Conservation (phyloP, 1,140 invertebrate species). For the Saxidomus purpurata region DNA sequence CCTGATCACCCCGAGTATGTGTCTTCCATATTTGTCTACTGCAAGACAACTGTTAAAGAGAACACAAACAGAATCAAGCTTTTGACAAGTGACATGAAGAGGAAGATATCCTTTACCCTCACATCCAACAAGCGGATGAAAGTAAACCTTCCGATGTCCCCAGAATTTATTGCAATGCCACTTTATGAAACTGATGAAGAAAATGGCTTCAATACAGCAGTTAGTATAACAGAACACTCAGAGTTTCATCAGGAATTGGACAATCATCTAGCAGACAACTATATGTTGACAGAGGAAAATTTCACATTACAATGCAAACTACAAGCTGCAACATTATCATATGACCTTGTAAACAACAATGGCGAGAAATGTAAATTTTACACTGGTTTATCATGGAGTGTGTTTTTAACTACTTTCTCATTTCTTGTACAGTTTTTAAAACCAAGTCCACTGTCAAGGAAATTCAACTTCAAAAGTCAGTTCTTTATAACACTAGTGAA, state of each 20-base stretch:
- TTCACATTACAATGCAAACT: neutral
- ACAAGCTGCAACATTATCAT: neutral
- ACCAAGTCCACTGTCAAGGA: neutral
- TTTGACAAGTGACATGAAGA: no score
- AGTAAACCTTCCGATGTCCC: no score
- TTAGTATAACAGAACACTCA: neutral
- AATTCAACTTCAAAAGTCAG: slow-evolving; percentile 9
- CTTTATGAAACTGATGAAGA: no score
- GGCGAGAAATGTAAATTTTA: slow-evolving; percentile 14
- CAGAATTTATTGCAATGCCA: no score
- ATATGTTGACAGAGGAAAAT: neutral
- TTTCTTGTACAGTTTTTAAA: neutral
- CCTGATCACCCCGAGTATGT: no score
- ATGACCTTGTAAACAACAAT: neutral
- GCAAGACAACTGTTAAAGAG: no score
- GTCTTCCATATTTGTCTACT: no score
- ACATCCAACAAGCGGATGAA: no score
- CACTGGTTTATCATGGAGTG: slow-evolving; percentile 3
- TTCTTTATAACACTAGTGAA: slow-evolving; percentile 63
- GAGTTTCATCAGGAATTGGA: neutral
- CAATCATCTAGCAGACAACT: slow-evolving; percentile 7
- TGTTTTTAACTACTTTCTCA: slow-evolving; percentile 25
- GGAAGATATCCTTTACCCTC: no score
- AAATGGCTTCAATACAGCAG: neutral
- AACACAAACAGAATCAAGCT: no score